These are phyloP conservation scores for Tiliqua scincoides DNA, from an alignment of 2,113 vertebrate species.

Conservation along the genomic window DNA sequence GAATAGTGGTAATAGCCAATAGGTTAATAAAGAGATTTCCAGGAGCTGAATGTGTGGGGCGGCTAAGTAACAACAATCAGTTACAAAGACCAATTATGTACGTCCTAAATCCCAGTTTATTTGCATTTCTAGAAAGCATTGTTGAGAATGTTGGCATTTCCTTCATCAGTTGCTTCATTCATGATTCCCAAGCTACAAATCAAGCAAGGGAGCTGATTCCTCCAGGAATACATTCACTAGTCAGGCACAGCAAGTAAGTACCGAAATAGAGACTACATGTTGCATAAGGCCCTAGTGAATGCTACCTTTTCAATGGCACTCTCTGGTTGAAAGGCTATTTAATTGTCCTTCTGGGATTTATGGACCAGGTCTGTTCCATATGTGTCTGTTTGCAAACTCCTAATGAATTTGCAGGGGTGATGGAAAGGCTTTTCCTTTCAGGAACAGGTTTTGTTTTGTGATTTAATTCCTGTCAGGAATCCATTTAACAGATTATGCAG, in stretches of 20 bases:
- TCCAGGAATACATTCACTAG: background rate
- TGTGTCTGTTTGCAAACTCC: background rate
- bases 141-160: background rate
- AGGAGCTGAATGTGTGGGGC: slow-evolving; percentile 33
- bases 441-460: background rate
- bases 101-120: slow-evolving; percentile 52
- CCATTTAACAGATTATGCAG: background rate
- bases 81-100: slow-evolving; percentile 18
- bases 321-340: rapidly evolving
- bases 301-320: background rate
- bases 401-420: background rate
- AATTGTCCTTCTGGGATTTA: background rate
- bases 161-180: background rate
- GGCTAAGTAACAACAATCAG: slow-evolving; percentile 52
- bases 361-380: rapidly evolving
- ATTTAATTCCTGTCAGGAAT: background rate
- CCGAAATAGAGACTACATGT: background rate
- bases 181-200: slow-evolving; percentile 1
- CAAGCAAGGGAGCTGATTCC: background rate
- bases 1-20: slow-evolving; percentile 57
- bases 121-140: slow-evolving; percentile 35
- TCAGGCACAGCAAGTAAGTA: background rate
- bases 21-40: slow-evolving; percentile 59
- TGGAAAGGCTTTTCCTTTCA: background rate
- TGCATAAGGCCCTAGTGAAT: background rate